Evolutionary conservation across 2,797 vertebrate genomes (phyloP).

Genomic region (Hapalemur alaotrensis): DNA sequence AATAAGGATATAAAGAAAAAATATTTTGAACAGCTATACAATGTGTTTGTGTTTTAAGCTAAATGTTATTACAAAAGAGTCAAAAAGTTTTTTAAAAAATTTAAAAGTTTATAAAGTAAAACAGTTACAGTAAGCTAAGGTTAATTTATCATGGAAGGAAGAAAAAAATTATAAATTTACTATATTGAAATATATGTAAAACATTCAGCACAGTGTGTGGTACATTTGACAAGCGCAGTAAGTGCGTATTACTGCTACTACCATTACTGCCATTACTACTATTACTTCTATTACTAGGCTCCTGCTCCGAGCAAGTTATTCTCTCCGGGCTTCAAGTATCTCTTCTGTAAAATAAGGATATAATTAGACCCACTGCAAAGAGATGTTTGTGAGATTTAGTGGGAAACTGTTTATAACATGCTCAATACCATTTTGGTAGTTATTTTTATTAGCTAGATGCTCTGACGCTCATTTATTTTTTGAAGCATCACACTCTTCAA

Average conservation of each 20-base stretch:
- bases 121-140: neutral
- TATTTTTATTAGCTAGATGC: neutral
- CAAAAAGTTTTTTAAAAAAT: neutral
- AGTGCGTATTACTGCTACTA: neutral
- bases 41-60: neutral
- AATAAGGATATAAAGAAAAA: neutral
- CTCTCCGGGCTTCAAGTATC: neutral
- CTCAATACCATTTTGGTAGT: neutral
- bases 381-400: neutral
- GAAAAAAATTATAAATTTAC: neutral
- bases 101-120: neutral
- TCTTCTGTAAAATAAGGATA: neutral
- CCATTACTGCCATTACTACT: neutral
- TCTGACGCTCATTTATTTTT: neutral
- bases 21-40: neutral
- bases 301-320: neutral
- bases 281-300: neutral
- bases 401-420: neutral
- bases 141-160: neutral
- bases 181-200: neutral
- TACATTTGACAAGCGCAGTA: neutral
- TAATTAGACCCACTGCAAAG: neutral
- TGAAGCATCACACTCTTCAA: neutral
- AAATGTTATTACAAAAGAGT: neutral
- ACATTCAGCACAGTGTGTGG: neutral